These are phyloP conservation scores for Timema cristinae DNA, from an alignment of 2,888 invertebrate species.

Conservation along the genomic window DNA sequence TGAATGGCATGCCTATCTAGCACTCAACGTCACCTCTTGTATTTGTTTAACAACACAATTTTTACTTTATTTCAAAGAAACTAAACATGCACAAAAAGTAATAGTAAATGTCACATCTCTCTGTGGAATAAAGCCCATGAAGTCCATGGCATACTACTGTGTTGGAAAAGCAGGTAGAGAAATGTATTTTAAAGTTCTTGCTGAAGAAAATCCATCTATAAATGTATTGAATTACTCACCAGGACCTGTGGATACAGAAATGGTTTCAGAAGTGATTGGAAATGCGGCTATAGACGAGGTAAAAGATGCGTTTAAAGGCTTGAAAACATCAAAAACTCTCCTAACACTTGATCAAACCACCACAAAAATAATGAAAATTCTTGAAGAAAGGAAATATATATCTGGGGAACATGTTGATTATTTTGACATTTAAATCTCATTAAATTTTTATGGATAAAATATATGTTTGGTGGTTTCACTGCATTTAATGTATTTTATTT, in stretches of 20 bases:
- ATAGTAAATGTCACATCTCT: constrained; percentile 86
- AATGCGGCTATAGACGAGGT: constrained; percentile 59
- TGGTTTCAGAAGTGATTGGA: constrained; percentile 65
- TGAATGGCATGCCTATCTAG: constrained; percentile 57
- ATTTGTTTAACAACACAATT: constrained; percentile 43
- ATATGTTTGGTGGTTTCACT: no score
- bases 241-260: constrained; percentile 87
- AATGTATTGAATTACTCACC: constrained; percentile 86
- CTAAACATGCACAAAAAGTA: constrained; percentile 40
- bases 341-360: constrained; percentile 73
- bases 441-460: background rate
- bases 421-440: constrained; percentile 35
- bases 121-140: constrained; percentile 72
- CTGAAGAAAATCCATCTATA: constrained; percentile 69
- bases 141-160: constrained; percentile 78
- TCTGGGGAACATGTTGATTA: constrained; percentile 67
- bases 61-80: constrained; percentile 41
- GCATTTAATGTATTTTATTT: no score
- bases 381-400: constrained; percentile 65
- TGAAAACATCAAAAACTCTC: constrained; percentile 58
- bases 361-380: constrained; percentile 63
- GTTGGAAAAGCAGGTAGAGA: constrained; percentile 85
- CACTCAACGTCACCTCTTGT: constrained; percentile 46
- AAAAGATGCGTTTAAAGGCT: constrained; percentile 56
- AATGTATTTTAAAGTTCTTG: constrained; percentile 78